Percentiles rank a stretch among this genome's conserved stretches.
Conservation (phyloP, 2,888 invertebrate genomes). For the Eristalis tenax region DNA sequence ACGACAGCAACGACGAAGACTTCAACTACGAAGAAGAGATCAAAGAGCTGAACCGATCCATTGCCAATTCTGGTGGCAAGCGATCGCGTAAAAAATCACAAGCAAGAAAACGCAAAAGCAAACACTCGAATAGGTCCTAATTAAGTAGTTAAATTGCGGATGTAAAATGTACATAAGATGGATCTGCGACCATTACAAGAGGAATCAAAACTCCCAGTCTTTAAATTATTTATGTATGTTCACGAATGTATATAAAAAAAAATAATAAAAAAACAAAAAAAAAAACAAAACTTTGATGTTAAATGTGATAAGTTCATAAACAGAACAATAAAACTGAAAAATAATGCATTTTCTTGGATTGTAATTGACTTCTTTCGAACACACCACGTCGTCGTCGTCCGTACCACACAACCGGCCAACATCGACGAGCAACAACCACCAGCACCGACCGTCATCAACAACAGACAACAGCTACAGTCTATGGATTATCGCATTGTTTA, state of each 20-base stretch:
- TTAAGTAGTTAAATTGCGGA: background rate
- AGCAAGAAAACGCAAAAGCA: background rate
- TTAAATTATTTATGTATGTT: background rate
- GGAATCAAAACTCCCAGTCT: background rate
- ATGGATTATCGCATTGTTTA: background rate
- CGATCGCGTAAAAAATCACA: background rate
- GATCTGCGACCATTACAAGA: background rate
- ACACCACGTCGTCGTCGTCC: background rate
- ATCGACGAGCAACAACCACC: too few relatives aligned
- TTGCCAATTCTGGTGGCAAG: background rate
- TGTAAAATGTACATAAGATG: background rate
- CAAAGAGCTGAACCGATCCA: constrained; percentile 15
- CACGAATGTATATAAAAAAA: background rate
- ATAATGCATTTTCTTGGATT: constrained; percentile 39
- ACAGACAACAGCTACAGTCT: background rate
- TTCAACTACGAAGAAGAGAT: constrained; percentile 10
- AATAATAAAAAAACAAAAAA: background rate
- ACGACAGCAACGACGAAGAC: constrained; percentile 2
- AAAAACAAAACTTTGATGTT: constrained; percentile 43
- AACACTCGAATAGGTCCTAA: background rate
- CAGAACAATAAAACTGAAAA: constrained; percentile 53
- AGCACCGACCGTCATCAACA: background rate
- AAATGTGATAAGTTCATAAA: constrained; percentile 65
- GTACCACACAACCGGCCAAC: too few relatives aligned
- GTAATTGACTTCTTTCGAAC: background rate